phyloP scores from a whole-genome alignment of 2,888 invertebrate genomes.

The Endotricha flammealis region DNA sequence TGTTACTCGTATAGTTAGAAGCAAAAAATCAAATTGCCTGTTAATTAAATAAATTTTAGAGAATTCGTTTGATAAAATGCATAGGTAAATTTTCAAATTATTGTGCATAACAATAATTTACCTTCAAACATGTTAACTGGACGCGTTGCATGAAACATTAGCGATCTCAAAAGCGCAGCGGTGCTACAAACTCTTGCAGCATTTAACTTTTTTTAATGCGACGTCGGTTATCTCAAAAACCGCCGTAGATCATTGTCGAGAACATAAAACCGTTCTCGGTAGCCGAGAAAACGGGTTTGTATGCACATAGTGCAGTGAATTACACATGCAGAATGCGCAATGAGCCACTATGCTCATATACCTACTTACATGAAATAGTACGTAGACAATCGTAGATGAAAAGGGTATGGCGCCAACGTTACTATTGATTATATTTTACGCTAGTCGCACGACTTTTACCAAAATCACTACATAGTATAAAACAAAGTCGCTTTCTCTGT shows the following conservation, averaged over 20 bases:
- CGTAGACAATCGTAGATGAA: slow-evolving; percentile 2
- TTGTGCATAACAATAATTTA: no score
- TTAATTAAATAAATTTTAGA: no score
- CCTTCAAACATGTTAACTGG: no score
- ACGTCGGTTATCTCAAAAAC: slow-evolving; percentile 41
- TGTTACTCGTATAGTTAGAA: no score
- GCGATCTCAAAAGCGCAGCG: not conserved
- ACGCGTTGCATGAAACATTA: no score
- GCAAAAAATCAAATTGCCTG: no score
- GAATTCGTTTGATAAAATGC: no score
- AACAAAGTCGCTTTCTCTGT: no score
- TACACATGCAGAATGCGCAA: slow-evolving; percentile 41
- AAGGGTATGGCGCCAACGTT: slow-evolving; percentile 1
- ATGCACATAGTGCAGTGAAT: slow-evolving; percentile 31
- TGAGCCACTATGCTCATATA: slow-evolving; percentile 18
- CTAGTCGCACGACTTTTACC: no score
- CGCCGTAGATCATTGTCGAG: slow-evolving; percentile 55
- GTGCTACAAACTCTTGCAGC: not conserved
- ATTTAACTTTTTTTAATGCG: slow-evolving; percentile 20
- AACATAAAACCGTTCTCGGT: slow-evolving; percentile 54
- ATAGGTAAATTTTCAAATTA: no score
- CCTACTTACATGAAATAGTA: not conserved
- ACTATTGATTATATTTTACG: no score
- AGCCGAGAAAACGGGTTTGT: slow-evolving; percentile 52
- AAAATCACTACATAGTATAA: no score